Evolutionary conservation across 53 echinoderm and acorn worm genomes (phyloP), one percentile per base, ranked within the genome.

Genomic region (Astropecten irregularis): DNA sequence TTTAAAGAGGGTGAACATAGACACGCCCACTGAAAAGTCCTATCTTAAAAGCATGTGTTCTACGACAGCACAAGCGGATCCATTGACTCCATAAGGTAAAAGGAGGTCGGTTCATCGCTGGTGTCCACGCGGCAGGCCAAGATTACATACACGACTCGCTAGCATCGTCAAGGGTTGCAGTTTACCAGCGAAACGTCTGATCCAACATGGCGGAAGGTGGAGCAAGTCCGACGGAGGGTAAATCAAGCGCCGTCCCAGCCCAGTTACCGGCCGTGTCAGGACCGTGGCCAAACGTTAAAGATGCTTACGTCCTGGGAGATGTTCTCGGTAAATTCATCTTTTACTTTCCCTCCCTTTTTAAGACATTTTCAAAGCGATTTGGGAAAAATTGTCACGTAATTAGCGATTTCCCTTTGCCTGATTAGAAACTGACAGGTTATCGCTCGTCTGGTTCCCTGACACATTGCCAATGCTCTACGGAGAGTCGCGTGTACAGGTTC

Each of bases 181-280:
- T n/a, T n/a, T n/a, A n/a, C n/a, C n/a, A n/a, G n/a, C n/a, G n/a
- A n/a, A n/a, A n/a, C n/a, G n/a, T n/a, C n/a, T n/a, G n/a, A 74
- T 66, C 56, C 88, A 88, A 46, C 39, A 89, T 89, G 89, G 89
- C 89, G 49, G 89, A 89, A 69, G 73, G 66, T 42, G 64, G 82
- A 15, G 51, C 69, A 4, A 2, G 18, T 40, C 36, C n/a, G 7
- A n/a, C 38, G 13, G 52, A 79, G 26, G 0, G 40, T 36, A 61
- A 14, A 4, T 52, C 39, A 10, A 19, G 55, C 6, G 23, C 30
- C 20, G 71, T 26, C 14, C 25, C 82, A 15, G 9, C 77, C 14
- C 52, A 61, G 0, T 10, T 20, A 29, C 66, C 87, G 28, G 42
- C 23, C 14, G 68, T 51, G 6, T 32, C 56, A 18, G 84, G 83